Conservation (phyloP, 2,888 invertebrate species). For the Esperia sulphurella region DNA sequence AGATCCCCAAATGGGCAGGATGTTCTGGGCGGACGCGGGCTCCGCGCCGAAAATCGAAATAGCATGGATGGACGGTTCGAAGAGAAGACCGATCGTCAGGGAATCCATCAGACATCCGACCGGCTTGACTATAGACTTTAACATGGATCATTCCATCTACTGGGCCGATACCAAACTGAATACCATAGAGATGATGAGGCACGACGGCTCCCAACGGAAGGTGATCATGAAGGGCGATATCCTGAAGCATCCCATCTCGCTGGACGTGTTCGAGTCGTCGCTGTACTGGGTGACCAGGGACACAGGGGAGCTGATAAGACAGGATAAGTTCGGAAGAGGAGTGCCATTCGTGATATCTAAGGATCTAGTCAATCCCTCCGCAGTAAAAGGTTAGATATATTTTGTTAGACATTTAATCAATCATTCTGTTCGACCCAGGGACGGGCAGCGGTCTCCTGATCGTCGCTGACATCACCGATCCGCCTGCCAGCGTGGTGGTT, state of each 20-base stretch:
- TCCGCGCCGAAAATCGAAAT: conserved; percentile 95
- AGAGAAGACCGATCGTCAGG: conserved; percentile 88
- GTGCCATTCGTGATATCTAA: conserved; percentile 90
- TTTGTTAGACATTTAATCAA: too few relatives aligned
- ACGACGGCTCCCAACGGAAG: conserved; percentile 88
- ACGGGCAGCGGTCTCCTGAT: too few relatives aligned
- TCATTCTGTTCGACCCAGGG: too few relatives aligned
- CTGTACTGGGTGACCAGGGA: conserved; percentile 96
- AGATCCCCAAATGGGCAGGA: conserved; percentile 90
- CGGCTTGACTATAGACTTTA: conserved; percentile 93
- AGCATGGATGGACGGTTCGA: conserved; percentile 98
- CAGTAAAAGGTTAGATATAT: conserved; percentile 92
- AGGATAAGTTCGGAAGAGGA: conserved; percentile 98
- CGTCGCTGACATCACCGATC: too few relatives aligned
- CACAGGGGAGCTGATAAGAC: conserved; percentile 90
- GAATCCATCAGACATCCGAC: conserved; percentile 92
- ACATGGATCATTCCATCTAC: conserved; percentile 93
- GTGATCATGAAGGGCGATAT: conserved; percentile 85
- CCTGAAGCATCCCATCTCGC: conserved; percentile 88
- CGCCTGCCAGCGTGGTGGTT: too few relatives aligned
- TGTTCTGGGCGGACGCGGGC: conserved; percentile 97
- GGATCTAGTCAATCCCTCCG: conserved; percentile 91
- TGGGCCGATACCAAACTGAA: conserved; percentile 98
- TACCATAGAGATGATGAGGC: conserved; percentile 90
- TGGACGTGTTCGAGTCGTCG: conserved; percentile 96